Evolutionary conservation across 2,888 invertebrate species (phyloP).

Genomic region (Drosophila longiperda): DNA sequence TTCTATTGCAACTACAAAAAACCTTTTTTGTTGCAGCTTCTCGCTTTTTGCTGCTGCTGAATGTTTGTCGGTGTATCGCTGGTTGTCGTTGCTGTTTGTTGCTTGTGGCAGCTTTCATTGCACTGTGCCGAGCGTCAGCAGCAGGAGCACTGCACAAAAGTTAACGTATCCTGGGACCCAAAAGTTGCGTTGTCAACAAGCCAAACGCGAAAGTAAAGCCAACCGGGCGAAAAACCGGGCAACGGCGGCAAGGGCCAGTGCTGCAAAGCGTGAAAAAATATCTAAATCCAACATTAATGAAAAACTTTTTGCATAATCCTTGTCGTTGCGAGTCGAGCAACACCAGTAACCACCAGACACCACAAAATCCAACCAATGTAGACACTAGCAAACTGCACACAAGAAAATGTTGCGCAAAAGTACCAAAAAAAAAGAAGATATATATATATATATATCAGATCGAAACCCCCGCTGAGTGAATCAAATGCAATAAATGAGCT

Average conservation of each 20-base stretch:
- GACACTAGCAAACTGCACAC: slow-evolving; percentile 48
- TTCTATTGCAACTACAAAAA: slow-evolving; percentile 42
- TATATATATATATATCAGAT: background rate
- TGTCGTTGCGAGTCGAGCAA: slow-evolving; percentile 34
- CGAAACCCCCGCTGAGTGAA: slow-evolving; percentile 43
- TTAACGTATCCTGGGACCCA: slow-evolving; percentile 77
- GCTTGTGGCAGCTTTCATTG: slow-evolving; percentile 77
- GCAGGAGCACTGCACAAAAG: slow-evolving; percentile 62
- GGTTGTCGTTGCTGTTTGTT: slow-evolving; percentile 44
- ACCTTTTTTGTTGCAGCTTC: slow-evolving; percentile 29
- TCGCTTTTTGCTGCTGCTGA: slow-evolving; percentile 37
- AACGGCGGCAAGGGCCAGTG: slow-evolving; percentile 16
- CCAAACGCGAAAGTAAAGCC: slow-evolving; percentile 55
- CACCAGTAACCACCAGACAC: slow-evolving; percentile 22
- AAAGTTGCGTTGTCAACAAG: slow-evolving; percentile 77
- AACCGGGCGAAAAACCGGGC: slow-evolving; percentile 64
- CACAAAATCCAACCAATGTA: slow-evolving; percentile 50
- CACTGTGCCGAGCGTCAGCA: slow-evolving; percentile 46
- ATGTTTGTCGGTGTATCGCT: slow-evolving; percentile 63
- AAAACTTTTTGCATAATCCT: slow-evolving; percentile 84
- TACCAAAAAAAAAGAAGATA: slow-evolving; percentile 4
- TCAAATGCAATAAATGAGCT: slow-evolving; percentile 63
- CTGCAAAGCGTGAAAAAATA: slow-evolving; percentile 78
- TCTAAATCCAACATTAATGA: slow-evolving; percentile 83
- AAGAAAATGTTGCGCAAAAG: slow-evolving; percentile 50